Base-by-base conservation (phyloP, 2,888 invertebrate genomes). In the Volucella inflata region DNA sequence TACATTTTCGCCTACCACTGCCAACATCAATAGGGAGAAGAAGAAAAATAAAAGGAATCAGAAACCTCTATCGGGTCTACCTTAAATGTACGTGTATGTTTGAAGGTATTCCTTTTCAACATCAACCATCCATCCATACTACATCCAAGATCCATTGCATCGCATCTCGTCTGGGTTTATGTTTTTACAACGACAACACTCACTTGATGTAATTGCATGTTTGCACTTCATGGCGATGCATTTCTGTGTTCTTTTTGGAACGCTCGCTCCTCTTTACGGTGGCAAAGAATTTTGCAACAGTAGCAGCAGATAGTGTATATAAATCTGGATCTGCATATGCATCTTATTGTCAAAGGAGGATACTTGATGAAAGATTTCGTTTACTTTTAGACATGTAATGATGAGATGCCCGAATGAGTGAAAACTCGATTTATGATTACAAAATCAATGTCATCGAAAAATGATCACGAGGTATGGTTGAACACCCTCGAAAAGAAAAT, bases 171-270 rank as follows among this genome's bases (percentile, higher is more conserved):
- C 40, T 75, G 59, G 57, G 44, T 71, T 30, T 67, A 59, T 60
- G 62, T 59, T 67, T 30, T 62, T 81, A 67, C 84, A 80, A 71
- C 74, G 64, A 68, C 79, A 76, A 30, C 70, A 80, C 70, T 77
- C 82, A 76, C 82, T 82, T 70, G 60, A 71, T 81, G 81, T 85
- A 81, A 81, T 85, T 85, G 85, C 81, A 81, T 85, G 85, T 85
- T 81, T 85, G 76, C 75, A 85, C 81, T 85, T 85, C 62, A 84
- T 80, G 70, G 55, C 30, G 76, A 65, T 81, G 81, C 76, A 72
- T 72, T 81, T 68, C 46, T 59, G 10, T 70, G 12, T 60, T 60
- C 16, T 64, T 77, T 68, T 68, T 12, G n/a, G n/a, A n/a, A n/a
- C n/a, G n/a, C n/a, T 55, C 14, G 36, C 53, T 14, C 65, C 42